These are phyloP conservation scores for Hyperoplus lanceolatus DNA, from an alignment of 2,797 vertebrate species.

Conservation along the genomic window DNA sequence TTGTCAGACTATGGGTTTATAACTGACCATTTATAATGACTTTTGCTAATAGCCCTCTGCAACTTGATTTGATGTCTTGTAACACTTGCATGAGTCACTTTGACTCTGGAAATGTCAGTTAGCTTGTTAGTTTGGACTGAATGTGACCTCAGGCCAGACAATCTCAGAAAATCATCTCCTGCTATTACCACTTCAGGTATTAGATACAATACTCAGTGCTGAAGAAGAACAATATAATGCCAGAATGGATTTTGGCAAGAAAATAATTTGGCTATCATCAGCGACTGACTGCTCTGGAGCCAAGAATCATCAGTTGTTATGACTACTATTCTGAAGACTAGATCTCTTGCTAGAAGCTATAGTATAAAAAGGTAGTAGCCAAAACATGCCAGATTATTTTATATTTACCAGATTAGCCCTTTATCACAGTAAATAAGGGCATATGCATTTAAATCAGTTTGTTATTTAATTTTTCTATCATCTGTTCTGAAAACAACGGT, in stretches of 20 bases:
- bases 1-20: background rate
- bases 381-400: background rate
- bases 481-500: background rate
- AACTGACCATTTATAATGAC: background rate
- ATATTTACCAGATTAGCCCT: background rate
- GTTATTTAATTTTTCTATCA: background rate
- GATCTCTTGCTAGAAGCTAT: background rate
- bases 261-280: background rate
- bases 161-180: slow-evolving; percentile 6
- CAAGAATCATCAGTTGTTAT: background rate
- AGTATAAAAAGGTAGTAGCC: background rate
- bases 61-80: background rate
- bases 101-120: slow-evolving; percentile 51
- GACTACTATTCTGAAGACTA: background rate
- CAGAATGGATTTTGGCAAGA: background rate
- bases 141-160: slow-evolving; percentile 25
- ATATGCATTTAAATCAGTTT: background rate
- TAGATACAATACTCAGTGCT: background rate
- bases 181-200: slow-evolving; percentile 3
- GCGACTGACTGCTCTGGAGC: background rate
- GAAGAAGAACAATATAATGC: background rate
- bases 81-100: slow-evolving; percentile 16
- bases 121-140: slow-evolving; percentile 9
- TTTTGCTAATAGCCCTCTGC: slow-evolving; percentile 7
- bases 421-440: no score